Percentiles rank a stretch among this genome's conserved stretches.
These are phyloP conservation scores for Mobula hypostoma DNA, from an alignment of 2,113 vertebrate species.

Conservation along the genomic window DNA sequence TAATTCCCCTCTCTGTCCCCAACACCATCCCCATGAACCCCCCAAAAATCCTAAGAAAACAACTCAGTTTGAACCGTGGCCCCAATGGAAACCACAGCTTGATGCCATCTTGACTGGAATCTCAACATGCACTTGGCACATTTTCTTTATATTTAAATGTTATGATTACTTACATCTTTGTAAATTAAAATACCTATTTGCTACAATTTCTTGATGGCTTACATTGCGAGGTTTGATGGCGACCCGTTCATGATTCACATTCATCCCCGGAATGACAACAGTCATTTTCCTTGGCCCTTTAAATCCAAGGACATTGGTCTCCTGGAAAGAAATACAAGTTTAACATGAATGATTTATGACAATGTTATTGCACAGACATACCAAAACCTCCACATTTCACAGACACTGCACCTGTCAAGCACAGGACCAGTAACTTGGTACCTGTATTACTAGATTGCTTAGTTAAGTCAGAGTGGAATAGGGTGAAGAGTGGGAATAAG, in stretches of 20 bases:
- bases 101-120: no score
- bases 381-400: background rate
- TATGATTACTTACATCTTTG: background rate
- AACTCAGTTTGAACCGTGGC: no score
- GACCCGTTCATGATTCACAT: conserved; percentile 80
- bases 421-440: background rate
- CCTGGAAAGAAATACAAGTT: conserved; percentile 56
- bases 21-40: no score
- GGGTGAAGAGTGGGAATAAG: no score
- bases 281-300: conserved; percentile 97
- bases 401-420: background rate
- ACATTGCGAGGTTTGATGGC: conserved; percentile 76
- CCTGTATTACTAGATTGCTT: background rate
- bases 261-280: conserved; percentile 94
- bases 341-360: background rate
- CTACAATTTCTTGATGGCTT: conserved; percentile 47
- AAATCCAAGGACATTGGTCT: conserved; percentile 92
- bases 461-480: no score
- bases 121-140: background rate
- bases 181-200: background rate
- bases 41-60: no score
- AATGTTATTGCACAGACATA: background rate
- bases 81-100: no score
- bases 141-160: background rate
- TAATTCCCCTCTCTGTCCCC: no score